phyloP scores from a whole-genome alignment of 2,888 invertebrate species.

The Cryptus viduatorius region DNA sequence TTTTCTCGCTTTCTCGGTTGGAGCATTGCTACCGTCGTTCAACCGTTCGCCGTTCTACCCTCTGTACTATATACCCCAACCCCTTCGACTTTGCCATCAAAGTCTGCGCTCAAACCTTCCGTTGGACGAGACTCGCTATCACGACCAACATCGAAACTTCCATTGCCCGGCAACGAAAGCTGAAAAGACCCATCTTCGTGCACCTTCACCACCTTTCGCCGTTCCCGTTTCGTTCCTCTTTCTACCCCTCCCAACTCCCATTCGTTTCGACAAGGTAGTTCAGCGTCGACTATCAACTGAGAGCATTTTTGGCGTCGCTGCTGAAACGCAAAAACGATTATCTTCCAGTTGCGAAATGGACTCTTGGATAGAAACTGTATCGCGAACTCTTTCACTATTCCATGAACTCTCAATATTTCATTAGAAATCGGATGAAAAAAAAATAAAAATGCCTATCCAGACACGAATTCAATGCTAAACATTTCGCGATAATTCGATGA shows the following conservation, averaged over 20 bases:
- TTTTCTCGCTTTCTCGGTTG: slow-evolving; percentile 52
- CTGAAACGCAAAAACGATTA: slow-evolving; percentile 32
- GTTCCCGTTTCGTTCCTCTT: slow-evolving; percentile 8
- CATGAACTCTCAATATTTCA: neutral
- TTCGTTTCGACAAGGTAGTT: slow-evolving; percentile 31
- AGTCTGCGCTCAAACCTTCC: slow-evolving; percentile 41
- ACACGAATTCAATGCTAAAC: neutral
- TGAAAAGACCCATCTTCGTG: slow-evolving; percentile 43
- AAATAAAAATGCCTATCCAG: neutral
- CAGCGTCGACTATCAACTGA: slow-evolving; percentile 6
- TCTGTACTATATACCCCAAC: slow-evolving; percentile 26
- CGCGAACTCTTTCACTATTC: neutral
- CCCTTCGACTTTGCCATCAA: slow-evolving; percentile 70
- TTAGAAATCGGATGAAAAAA: neutral
- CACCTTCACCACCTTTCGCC: slow-evolving; percentile 32
- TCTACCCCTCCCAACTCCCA: neutral
- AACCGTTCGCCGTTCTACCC: slow-evolving; percentile 29
- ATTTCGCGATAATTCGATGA: slow-evolving; percentile 12
- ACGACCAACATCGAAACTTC: slow-evolving; percentile 63
- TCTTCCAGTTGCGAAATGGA: slow-evolving; percentile 13
- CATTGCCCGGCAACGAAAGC: slow-evolving; percentile 67
- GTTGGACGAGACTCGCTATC: slow-evolving; percentile 56
- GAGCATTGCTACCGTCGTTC: slow-evolving; percentile 73
- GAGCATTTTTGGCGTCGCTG: slow-evolving; percentile 10
- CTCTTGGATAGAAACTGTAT: slow-evolving; percentile 4